phyloP scores from a whole-genome alignment of 2,113 vertebrate genomes.

The Phocoena phocoena region DNA sequence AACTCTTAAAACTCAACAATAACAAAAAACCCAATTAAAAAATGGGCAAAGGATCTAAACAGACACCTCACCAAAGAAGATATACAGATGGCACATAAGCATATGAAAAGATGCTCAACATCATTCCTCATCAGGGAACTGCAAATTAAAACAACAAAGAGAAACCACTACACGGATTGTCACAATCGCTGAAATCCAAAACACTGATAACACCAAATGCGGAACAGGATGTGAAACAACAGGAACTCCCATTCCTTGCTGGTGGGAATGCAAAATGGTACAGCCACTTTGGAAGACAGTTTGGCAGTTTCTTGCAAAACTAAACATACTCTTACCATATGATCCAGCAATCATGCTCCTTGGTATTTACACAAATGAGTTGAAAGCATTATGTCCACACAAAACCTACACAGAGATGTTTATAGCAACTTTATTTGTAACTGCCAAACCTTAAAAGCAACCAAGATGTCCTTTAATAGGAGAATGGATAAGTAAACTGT shows the following conservation, averaged over 20 bases:
- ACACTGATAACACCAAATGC: slow-evolving; percentile 20
- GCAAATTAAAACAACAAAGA: slow-evolving; percentile 51
- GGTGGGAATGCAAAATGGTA: slow-evolving; percentile 24
- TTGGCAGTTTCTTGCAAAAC: slow-evolving; percentile 18
- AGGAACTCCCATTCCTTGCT: not conserved
- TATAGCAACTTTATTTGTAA: slow-evolving; percentile 41
- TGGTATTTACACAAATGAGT: slow-evolving; percentile 18
- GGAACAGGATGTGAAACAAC: not conserved
- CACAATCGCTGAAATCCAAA: not conserved
- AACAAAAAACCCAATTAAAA: not conserved
- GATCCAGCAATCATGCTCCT: not conserved
- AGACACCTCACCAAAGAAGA: slow-evolving; percentile 13
- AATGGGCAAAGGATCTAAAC: slow-evolving; percentile 9
- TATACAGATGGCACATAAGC: not conserved
- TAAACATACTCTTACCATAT: slow-evolving; percentile 46
- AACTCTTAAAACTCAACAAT: slow-evolving; percentile 5
- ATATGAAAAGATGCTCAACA: slow-evolving; percentile 30
- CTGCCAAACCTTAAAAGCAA: slow-evolving; percentile 29
- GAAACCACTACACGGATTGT: not conserved
- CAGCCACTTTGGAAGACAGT: slow-evolving; percentile 3
- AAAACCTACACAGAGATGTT: slow-evolving; percentile 14
- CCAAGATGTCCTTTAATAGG: not conserved
- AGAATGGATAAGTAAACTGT: slow-evolving; percentile 25
- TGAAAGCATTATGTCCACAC: slow-evolving; percentile 31
- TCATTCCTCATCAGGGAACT: not conserved